These are phyloP conservation scores for Urocolius indicus DNA, from an alignment of 2,113 vertebrate genomes.

Conservation along the genomic window DNA sequence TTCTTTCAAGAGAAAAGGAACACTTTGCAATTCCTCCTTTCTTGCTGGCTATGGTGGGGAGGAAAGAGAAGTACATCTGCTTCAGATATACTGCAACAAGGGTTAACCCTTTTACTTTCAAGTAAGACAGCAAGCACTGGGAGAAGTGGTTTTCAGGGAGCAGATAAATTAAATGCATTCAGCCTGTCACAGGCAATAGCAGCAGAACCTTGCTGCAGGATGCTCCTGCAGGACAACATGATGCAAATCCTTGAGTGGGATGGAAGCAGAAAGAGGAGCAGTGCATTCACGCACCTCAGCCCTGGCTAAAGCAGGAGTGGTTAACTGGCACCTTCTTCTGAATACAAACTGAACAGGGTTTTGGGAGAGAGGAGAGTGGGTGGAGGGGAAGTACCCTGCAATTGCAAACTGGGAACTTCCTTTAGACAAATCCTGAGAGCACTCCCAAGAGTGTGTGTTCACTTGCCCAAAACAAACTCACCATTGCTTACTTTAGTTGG, in stretches of 20 bases:
- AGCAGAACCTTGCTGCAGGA: neutral
- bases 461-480: neutral
- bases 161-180: neutral
- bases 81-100: slow-evolving; percentile 8
- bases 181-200: neutral
- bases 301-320: neutral
- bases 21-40: neutral
- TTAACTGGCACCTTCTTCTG: neutral
- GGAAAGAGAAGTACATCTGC: neutral
- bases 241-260: fast-evolving
- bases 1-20: neutral
- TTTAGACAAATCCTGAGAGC: neutral
- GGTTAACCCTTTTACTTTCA: slow-evolving; percentile 23
- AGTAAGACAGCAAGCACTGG: neutral
- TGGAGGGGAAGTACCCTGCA: neutral
- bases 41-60: neutral
- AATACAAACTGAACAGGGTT: neutral
- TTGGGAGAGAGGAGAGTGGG: neutral
- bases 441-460: neutral
- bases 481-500: neutral
- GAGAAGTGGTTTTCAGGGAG: slow-evolving; percentile 18
- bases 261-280: neutral
- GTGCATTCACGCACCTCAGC: neutral
- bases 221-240: fast-evolving
- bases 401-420: neutral